Evolutionary conservation across 2,888 invertebrate species (phyloP).

Genomic region (Oscheius sp.): DNA sequence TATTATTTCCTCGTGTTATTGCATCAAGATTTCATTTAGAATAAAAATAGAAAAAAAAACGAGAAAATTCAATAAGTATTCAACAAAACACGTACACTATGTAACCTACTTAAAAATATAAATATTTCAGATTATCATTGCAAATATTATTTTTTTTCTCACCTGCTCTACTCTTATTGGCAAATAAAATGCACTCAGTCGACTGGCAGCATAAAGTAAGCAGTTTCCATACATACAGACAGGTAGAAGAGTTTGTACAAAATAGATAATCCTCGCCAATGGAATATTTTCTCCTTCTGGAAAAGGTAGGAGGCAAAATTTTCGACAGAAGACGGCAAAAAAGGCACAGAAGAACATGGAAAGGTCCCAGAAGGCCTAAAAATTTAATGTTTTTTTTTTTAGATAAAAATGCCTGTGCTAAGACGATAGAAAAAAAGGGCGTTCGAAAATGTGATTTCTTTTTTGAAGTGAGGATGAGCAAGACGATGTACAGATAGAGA

Average conservation of each 20-base stretch:
- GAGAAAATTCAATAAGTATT: neutral
- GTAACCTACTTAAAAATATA: too few species aligned
- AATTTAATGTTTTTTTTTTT: neutral
- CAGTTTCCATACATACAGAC: constrained; percentile 4
- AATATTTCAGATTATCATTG: too few species aligned
- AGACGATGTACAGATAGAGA: constrained; percentile 9
- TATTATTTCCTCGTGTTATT: too few species aligned
- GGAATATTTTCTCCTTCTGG: neutral
- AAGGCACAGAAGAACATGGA: constrained; percentile 13
- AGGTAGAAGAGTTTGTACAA: neutral
- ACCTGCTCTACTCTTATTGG: neutral
- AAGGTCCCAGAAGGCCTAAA: constrained; percentile 7
- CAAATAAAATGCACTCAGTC: neutral
- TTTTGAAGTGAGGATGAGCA: neutral
- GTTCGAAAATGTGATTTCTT: constrained; percentile 6
- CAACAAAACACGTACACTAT: too few species aligned
- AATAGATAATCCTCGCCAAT: constrained; percentile 2
- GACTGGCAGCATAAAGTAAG: constrained; percentile 5
- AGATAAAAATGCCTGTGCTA: neutral
- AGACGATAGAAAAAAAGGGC: constrained; percentile 3
- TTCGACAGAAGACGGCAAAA: constrained; percentile 4
- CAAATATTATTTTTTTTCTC: too few species aligned
- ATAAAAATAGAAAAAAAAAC: too few species aligned
- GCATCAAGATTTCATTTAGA: too few species aligned
- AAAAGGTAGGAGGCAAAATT: neutral